Evolutionary conservation across 2,113 vertebrate species (phyloP).

Genomic region (Microcebus murinus): DNA sequence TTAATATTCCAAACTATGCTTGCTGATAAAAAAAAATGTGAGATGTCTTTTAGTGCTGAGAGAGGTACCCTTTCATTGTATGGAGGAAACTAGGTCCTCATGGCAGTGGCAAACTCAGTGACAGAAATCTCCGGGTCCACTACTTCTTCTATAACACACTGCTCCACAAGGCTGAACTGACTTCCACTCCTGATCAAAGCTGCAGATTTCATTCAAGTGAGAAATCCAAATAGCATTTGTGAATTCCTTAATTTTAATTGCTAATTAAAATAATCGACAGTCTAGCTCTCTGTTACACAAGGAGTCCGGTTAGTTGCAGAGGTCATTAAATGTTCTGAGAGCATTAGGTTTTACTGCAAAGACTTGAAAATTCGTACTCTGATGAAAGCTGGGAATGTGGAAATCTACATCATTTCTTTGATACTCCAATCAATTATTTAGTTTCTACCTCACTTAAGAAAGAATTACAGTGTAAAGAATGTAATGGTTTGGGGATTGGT

Average conservation of each 20-base stretch:
- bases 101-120: neutral
- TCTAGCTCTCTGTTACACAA: neutral
- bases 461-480: neutral
- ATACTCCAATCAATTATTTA: slow-evolving; percentile 48
- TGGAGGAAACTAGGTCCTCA: neutral
- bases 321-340: neutral
- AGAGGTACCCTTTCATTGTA: neutral
- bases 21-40: neutral
- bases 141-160: neutral
- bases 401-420: slow-evolving; percentile 26
- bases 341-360: neutral
- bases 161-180: neutral
- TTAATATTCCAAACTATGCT: neutral
- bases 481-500: neutral
- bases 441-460: neutral
- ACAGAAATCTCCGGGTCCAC: neutral
- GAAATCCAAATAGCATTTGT: neutral
- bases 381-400: neutral
- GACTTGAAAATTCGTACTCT: neutral
- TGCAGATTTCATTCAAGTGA: neutral
- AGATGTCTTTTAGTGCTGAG: neutral
- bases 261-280: neutral
- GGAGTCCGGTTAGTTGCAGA: neutral
- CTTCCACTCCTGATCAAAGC: neutral
- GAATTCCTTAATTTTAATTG: slow-evolving; percentile 18